phyloP scores from a whole-genome alignment of 2,888 invertebrate genomes.

The Spodoptera picta region DNA sequence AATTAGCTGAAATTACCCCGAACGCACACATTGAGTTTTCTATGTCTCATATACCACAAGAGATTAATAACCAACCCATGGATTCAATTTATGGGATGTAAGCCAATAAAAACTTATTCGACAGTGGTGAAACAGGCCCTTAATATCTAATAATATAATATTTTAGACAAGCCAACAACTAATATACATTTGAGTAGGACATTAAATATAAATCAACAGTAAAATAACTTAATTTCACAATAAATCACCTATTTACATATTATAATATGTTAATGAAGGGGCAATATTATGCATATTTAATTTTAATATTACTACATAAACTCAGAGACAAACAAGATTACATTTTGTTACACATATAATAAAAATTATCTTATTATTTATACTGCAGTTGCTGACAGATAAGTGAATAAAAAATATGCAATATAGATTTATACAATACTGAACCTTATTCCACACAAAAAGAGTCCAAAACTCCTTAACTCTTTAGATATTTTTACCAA shows the following conservation, averaged over 20 bases:
- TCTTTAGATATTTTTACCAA: neutral
- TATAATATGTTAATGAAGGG: too few relatives aligned
- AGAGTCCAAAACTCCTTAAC: conserved; percentile 7
- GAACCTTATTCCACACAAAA: conserved; percentile 11
- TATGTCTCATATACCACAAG: too few relatives aligned
- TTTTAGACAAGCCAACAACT: conserved; percentile 12
- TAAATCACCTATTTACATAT: neutral
- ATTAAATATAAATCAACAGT: conserved; percentile 16
- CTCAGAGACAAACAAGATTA: too few relatives aligned
- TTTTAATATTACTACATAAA: too few relatives aligned
- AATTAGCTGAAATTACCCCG: too few relatives aligned
- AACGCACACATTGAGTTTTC: too few relatives aligned
- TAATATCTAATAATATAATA: conserved; percentile 13
- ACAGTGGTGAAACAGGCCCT: neutral
- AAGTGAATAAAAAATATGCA: neutral
- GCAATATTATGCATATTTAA: too few relatives aligned
- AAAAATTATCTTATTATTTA: too few relatives aligned
- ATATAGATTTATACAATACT: conserved; percentile 19
- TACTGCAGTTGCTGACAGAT: neutral
- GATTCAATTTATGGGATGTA: too few relatives aligned
- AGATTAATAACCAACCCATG: too few relatives aligned
- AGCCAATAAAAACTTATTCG: too few relatives aligned
- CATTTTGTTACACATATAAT: too few relatives aligned
- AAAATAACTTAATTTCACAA: neutral
- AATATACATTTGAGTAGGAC: conserved; percentile 11